These are phyloP conservation scores for Drosophila melanogaster DNA, from an alignment of 1,140 invertebrate species.

Conservation along the genomic window Release_6_plus_ISO1_MT NT_033777.3:9503501-9504000, in stretches of 20 bases:
- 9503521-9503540: conserved; percentile 67
- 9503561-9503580: neutral
- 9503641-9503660: conserved; percentile 24
- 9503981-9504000: too few species aligned
- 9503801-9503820: conserved; percentile 34
- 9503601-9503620: conserved; percentile 39
- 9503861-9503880: conserved; percentile 48
- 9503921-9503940: conserved; percentile 54
- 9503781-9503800: conserved; percentile 70
- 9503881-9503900: conserved; percentile 42
- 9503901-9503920: conserved; percentile 57
- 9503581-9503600: neutral
- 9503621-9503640: conserved; percentile 22
- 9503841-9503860: conserved; percentile 67
- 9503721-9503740: conserved; percentile 39
- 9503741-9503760: conserved; percentile 56
- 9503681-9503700: conserved; percentile 13
- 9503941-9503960: conserved; percentile 12
- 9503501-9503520: conserved; percentile 49
- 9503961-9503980: conserved; percentile 6
- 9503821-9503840: conserved; percentile 68
- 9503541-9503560: conserved; percentile 3
- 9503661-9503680: conserved; percentile 43
- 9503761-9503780: conserved; percentile 63
- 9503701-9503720: conserved; percentile 32